Conservation (phyloP, 2,797 vertebrate species). For the Sebastes kiyomatsui region DNA sequence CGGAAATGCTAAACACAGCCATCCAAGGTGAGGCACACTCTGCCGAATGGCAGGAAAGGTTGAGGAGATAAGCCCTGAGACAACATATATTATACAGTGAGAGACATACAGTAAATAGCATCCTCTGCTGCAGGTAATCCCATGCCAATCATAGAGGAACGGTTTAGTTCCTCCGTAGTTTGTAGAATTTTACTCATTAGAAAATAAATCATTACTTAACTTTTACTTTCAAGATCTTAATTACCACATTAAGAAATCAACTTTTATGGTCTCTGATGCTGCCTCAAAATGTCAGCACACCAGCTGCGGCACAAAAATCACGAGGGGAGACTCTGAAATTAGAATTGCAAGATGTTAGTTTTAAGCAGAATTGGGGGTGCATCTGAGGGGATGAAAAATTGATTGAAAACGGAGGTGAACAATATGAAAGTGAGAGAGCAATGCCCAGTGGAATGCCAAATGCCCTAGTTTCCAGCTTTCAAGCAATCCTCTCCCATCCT, state of each 20-base stretch:
- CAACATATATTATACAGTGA: slow-evolving; percentile 79
- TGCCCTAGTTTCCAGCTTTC: slow-evolving; percentile 68
- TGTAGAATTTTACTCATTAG: slow-evolving; percentile 45
- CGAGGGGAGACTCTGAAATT: slow-evolving; percentile 66
- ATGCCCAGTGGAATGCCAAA: slow-evolving; percentile 72
- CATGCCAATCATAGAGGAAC: slow-evolving; percentile 51
- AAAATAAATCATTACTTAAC: slow-evolving; percentile 48
- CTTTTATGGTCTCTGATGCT: slow-evolving; percentile 41
- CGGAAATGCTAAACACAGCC: slow-evolving; percentile 84
- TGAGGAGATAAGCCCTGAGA: slow-evolving; percentile 81
- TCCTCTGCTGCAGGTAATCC: slow-evolving; percentile 64
- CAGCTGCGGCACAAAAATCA: slow-evolving; percentile 61
- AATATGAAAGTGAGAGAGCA: slow-evolving; percentile 74
- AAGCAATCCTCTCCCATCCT: slow-evolving; percentile 61
- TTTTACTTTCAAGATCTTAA: slow-evolving; percentile 49
- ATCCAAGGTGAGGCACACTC: slow-evolving; percentile 74
- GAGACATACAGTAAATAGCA: slow-evolving; percentile 75
- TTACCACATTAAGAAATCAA: slow-evolving; percentile 58
- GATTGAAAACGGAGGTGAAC: slow-evolving; percentile 81
- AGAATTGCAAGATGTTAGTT: slow-evolving; percentile 73
- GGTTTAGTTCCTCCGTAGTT: neutral
- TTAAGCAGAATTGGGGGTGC: slow-evolving; percentile 70
- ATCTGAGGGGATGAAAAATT: slow-evolving; percentile 79
- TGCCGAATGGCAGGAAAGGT: slow-evolving; percentile 78
- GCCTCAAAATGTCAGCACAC: slow-evolving; percentile 54